Percentiles rank a stretch among this genome's conserved stretches.
phyloP scores from a whole-genome alignment of 2,888 invertebrate genomes.

The Leptopterna dolabrata region DNA sequence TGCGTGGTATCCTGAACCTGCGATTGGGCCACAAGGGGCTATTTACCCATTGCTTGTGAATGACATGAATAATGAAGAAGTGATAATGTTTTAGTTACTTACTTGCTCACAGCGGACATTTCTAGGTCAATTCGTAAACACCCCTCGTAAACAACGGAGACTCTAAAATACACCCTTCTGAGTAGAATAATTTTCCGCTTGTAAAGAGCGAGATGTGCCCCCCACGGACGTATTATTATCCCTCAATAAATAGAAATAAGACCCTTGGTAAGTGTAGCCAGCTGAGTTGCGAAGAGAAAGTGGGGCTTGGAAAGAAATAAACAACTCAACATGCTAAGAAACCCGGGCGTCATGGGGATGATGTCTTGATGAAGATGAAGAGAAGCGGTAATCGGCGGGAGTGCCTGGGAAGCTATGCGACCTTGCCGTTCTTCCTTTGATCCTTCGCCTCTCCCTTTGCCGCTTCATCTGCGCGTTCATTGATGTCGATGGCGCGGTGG shows the following conservation, averaged over 20 bases:
- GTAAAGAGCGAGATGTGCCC: background rate
- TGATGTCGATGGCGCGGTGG: background rate
- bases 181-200: too few relatives aligned
- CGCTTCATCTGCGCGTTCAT: background rate
- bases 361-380: conserved; percentile 4
- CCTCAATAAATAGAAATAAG: background rate
- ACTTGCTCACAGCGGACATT: too few relatives aligned
- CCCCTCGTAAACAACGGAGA: too few relatives aligned
- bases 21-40: too few relatives aligned
- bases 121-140: too few relatives aligned
- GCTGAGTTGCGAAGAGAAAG: background rate
- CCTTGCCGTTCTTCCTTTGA: conserved; percentile 32
- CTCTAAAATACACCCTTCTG: too few relatives aligned
- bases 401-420: conserved; percentile 28
- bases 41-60: too few relatives aligned
- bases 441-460: conserved; percentile 5
- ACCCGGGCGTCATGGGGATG: conserved; percentile 25
- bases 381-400: conserved; percentile 27
- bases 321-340: background rate
- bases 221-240: background rate
- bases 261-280: background rate
- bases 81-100: too few relatives aligned
- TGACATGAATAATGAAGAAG: too few relatives aligned
- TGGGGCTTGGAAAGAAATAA: background rate
- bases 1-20: too few relatives aligned